These are phyloP conservation scores for Chondrosia reniformis DNA, from an alignment of 37 sponge, comb jelly and placozoan genomes.

Conservation along the genomic window DNA sequence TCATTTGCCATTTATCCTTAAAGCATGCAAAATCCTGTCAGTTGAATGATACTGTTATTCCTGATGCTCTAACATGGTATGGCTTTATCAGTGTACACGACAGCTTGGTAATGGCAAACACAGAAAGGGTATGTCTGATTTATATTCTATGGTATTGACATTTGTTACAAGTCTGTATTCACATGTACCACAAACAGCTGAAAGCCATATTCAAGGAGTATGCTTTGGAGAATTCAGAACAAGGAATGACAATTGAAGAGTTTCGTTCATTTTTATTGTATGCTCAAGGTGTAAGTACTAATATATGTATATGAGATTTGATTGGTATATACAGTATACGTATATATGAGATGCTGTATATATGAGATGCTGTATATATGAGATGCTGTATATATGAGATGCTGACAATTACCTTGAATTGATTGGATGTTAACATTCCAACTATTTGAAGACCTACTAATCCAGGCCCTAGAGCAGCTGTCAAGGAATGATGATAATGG, in stretches of 20 bases:
- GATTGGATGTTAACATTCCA: not conserved
- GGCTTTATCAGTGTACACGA: constrained; percentile 59
- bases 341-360: no score
- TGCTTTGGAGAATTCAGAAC: constrained; percentile 28
- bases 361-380: no score
- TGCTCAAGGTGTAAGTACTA: constrained; percentile 39
- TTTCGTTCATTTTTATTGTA: constrained; percentile 48
- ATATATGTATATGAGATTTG: not conserved
- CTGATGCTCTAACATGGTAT: constrained; percentile 57
- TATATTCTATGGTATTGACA: not conserved
- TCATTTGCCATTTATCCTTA: not conserved
- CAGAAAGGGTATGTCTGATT: not conserved
- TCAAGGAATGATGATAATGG: no score
- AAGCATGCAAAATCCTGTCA: constrained; percentile 1
- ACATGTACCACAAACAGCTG: constrained; percentile 22
- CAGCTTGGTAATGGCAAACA: constrained; percentile 16
- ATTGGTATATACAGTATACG: no score
- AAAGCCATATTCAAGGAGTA: constrained; percentile 38
- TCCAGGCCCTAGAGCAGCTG: no score
- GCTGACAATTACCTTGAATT: no score
- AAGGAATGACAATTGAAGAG: constrained; percentile 62
- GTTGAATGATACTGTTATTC: not conserved
- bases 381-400: no score
- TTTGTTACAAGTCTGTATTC: no score
- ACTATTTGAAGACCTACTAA: no score